Base-by-base conservation (phyloP, 2,113 vertebrate species). In the Xerus inauris region DNA sequence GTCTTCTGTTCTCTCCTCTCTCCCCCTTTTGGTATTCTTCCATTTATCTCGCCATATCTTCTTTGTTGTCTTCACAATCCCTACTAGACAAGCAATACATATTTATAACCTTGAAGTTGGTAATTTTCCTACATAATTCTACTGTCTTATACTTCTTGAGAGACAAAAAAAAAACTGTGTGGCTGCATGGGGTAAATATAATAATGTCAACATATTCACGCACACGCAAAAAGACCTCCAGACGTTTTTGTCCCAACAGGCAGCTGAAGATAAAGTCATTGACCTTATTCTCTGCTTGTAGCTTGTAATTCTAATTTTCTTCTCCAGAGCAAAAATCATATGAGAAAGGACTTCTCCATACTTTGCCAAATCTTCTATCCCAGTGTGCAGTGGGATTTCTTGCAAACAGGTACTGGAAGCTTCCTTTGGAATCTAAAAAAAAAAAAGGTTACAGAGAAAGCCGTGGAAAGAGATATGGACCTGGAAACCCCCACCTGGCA, bases 401-500 rank as follows among this genome's bases (percentile, higher is more conserved):
- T 20, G 12, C 30, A 28, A 24, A 10, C 35, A 24, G 30, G 13
- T 12, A 2, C 28, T 32, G 16, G 49, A 93, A 86, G 73, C 64
- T n/a, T 80, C 32, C 38, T 73, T 54, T 69, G 82, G 64, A 86
- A 67, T 62, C 76, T 1, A 80, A 69, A 30, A 17, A 32, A 35
- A 67, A 47, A 65, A n/a, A 47, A 19, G 89, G 96, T 87, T 80
- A 71, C 94, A 40, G 87, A 94, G 57, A 35, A 32, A 90, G 92
- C 83, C 22, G 14, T 8, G 38, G 47, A 49, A 38, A 85, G 69
- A 77, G 22, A 73, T 28, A 45, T 17, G 87, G 96, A 59, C 93
- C 69, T 86, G 71, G 91, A 96, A 97, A 91, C 95, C 79, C 95
- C 90, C 90, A 96, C 94, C 96, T 96, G 82, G 90, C 91, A 81